phyloP scores from a whole-genome alignment of 2,888 invertebrate genomes.

The Gymnosoma rotundatum region DNA sequence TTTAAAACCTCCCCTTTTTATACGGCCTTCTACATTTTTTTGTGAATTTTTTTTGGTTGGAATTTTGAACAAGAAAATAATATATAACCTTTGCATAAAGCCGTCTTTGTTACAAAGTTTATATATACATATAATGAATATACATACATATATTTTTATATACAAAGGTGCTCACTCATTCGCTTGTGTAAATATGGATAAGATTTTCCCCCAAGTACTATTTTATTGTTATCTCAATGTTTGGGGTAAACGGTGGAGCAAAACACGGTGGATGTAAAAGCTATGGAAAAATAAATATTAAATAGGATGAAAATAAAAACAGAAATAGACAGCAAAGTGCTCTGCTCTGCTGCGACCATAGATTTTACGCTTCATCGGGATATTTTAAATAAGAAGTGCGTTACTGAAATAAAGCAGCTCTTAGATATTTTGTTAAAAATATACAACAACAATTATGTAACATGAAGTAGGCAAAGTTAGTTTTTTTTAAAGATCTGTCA shows the following conservation, averaged over 20 bases:
- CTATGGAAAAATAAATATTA: too few species aligned
- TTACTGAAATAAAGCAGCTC: too few species aligned
- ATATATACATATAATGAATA: too few species aligned
- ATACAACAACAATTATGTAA: too few species aligned
- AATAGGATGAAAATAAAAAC: too few species aligned
- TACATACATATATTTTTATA: background rate
- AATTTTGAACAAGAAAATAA: slow-evolving; percentile 30
- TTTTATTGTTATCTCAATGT: slow-evolving; percentile 5
- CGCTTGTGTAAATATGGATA: slow-evolving; percentile 11
- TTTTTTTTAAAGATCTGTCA: too few species aligned
- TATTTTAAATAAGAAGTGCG: too few species aligned
- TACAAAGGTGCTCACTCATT: slow-evolving; percentile 3
- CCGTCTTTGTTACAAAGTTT: slow-evolving; percentile 43
- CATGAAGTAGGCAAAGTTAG: too few species aligned
- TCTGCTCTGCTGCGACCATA: too few species aligned
- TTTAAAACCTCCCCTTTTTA: slow-evolving; percentile 64
- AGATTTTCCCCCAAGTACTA: slow-evolving; percentile 36
- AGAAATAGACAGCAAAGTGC: too few species aligned
- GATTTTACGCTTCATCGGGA: too few species aligned
- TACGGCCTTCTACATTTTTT: slow-evolving; percentile 31
- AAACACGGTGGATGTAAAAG: background rate
- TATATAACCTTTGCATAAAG: slow-evolving; percentile 48
- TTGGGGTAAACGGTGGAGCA: slow-evolving; percentile 21
- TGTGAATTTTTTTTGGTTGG: slow-evolving; percentile 7
- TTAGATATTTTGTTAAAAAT: too few species aligned